A percentile compares a stretch with the other conserved stretches of the same genome.
Evolutionary conservation across 1,140 invertebrate genomes (phyloP).

Genomic region (Macrobrachium rosenbergii): DNA sequence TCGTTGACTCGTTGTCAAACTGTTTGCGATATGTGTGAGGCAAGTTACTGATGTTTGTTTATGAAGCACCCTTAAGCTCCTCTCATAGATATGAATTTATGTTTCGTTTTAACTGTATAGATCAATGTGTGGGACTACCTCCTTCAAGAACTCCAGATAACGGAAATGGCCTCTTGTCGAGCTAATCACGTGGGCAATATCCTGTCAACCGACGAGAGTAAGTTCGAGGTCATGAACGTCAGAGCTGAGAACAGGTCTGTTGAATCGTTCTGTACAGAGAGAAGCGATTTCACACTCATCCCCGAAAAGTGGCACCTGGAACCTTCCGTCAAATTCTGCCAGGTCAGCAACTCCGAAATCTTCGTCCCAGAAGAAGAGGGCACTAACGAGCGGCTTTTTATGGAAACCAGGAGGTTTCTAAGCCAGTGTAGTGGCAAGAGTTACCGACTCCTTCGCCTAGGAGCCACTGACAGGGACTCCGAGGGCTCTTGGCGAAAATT

Average conservation of each 20-base stretch:
- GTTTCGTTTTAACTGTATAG: background rate
- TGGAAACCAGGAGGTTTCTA: constrained; percentile 24
- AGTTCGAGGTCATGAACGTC: constrained; percentile 37
- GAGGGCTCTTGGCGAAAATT: constrained; percentile 42
- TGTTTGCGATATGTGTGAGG: no score
- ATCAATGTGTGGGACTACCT: constrained; percentile 47
- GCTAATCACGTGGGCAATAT: constrained; percentile 37
- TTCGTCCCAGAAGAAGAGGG: constrained; percentile 19
- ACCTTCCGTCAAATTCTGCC: constrained; percentile 28
- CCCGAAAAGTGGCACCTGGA: constrained; percentile 40
- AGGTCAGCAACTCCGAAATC: constrained; percentile 40
- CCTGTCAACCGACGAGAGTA: constrained; percentile 28
- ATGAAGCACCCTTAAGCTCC: no score
- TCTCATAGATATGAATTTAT: no score
- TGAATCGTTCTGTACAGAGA: constrained; percentile 4
- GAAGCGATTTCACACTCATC: constrained; percentile 23
- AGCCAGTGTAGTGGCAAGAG: constrained; percentile 39
- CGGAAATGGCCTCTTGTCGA: constrained; percentile 22
- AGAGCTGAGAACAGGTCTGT: background rate
- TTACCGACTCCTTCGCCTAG: constrained; percentile 37
- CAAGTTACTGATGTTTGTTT: background rate
- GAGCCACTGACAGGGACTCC: constrained; percentile 24
- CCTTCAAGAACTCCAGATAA: constrained; percentile 24
- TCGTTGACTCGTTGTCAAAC: no score
- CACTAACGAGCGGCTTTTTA: constrained; percentile 35